These are phyloP conservation scores for Ctenodactylus gundi DNA, from an alignment of 2,113 vertebrate genomes.

Conservation along the genomic window DNA sequence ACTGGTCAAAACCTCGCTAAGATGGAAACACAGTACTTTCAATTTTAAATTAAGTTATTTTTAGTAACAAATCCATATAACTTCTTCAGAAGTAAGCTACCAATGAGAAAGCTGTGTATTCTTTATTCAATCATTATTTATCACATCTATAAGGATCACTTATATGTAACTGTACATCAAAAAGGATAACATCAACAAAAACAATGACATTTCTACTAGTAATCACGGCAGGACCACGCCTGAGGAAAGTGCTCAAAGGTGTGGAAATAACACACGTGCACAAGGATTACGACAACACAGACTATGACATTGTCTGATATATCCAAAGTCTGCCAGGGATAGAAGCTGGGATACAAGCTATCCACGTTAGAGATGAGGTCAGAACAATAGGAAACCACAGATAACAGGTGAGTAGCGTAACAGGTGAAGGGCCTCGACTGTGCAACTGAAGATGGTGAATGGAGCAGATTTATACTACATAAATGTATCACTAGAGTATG, in stretches of 20 bases:
- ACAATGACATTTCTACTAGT: neutral
- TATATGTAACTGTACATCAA: neutral
- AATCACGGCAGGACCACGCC: neutral
- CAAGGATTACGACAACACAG: neutral
- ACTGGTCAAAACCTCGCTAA: neutral
- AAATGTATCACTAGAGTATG: neutral
- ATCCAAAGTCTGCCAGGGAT: neutral
- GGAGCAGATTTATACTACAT: neutral
- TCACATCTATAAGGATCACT: neutral
- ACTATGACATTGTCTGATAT: neutral
- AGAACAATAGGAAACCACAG: neutral
- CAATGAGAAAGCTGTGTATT: no score
- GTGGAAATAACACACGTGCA: neutral
- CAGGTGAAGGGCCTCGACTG: neutral
- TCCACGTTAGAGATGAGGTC: neutral
- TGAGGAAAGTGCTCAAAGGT: neutral
- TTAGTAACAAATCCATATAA: no score
- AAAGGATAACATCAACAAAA: neutral
- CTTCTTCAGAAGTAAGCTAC: no score
- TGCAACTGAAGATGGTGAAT: neutral
- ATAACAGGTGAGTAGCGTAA: no score
- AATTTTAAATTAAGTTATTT: no score
- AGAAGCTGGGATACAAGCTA: neutral
- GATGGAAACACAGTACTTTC: neutral
- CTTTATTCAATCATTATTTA: neutral